Percentiles rank a stretch among this genome's conserved stretches.
These are phyloP conservation scores for Hofmannophila pseudospretella DNA, from an alignment of 2,888 invertebrate species.

Conservation along the genomic window DNA sequence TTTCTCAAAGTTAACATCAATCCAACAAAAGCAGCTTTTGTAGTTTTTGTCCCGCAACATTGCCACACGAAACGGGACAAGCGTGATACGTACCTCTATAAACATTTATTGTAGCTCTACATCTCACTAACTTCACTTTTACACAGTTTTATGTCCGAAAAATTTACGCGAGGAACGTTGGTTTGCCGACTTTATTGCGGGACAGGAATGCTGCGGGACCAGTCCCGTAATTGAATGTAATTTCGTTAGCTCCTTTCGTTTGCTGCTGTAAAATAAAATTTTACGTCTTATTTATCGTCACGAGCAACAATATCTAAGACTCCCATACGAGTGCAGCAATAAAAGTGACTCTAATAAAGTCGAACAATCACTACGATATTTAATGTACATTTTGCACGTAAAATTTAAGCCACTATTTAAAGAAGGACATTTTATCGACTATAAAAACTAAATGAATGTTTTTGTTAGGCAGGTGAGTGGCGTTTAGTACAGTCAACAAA, in stretches of 20 bases:
- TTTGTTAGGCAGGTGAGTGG: neutral
- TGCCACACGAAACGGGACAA: neutral
- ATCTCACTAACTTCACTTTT: conserved; percentile 75
- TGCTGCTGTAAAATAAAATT: conserved; percentile 74
- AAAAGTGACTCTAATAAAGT: conserved; percentile 42
- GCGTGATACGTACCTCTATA: conserved; percentile 41
- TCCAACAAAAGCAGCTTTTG: too few relatives aligned
- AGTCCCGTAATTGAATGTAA: conserved; percentile 74
- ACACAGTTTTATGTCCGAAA: conserved; percentile 76
- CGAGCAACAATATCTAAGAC: conserved; percentile 57
- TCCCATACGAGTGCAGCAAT: conserved; percentile 37
- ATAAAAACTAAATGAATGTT: conserved; percentile 39
- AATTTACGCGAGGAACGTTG: conserved; percentile 70
- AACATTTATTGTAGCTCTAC: conserved; percentile 73
- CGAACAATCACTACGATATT: conserved; percentile 37
- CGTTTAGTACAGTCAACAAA: conserved; percentile 1
- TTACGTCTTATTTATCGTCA: conserved; percentile 73
- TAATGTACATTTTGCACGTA: conserved; percentile 27
- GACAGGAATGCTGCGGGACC: conserved; percentile 59
- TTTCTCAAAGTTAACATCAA: too few relatives aligned
- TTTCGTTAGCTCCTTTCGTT: conserved; percentile 74
- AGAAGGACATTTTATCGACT: conserved; percentile 33
- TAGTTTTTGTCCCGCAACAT: conserved; percentile 1
- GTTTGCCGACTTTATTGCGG: conserved; percentile 63
- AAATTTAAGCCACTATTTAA: conserved; percentile 23